These are phyloP conservation scores for Prunella fulvescens DNA, from an alignment of 2,113 vertebrate species.

Conservation along the genomic window DNA sequence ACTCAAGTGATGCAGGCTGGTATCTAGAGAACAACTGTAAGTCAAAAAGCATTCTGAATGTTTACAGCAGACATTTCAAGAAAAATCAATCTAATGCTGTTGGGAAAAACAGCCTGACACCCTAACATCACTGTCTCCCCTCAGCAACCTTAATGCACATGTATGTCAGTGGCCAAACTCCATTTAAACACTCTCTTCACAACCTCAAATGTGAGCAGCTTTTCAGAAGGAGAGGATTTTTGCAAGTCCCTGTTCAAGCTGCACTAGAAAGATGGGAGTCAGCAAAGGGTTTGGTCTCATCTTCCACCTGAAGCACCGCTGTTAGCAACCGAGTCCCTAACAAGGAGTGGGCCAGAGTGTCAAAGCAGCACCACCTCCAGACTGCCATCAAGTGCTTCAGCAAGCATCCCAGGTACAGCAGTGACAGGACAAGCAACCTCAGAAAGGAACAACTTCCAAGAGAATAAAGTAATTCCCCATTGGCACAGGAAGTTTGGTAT, in stretches of 20 bases:
- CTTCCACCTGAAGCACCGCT: neutral
- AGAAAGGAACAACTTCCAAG: neutral
- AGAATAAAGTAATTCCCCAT: neutral
- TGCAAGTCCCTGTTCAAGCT: neutral
- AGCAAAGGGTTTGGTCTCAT: neutral
- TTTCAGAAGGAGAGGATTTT: neutral
- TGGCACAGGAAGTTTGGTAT: neutral
- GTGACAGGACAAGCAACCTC: neutral
- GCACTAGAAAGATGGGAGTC: neutral
- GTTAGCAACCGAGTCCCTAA: neutral
- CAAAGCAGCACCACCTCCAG: neutral
- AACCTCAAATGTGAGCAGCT: neutral
- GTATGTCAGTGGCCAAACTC: neutral
- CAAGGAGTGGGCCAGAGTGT: rapidly evolving
- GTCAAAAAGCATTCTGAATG: neutral
- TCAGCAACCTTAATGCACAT: rapidly evolving
- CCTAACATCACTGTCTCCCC: rapidly evolving
- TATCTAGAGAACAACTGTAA: neutral
- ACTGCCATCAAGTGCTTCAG: neutral
- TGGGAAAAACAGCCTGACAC: neutral
- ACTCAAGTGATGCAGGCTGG: neutral
- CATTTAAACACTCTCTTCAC: neutral
- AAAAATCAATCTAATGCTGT: neutral
- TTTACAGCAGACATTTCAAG: neutral
- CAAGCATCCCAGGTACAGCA: rapidly evolving